Evolutionary conservation across 2,888 invertebrate genomes (phyloP), one percentile per base, ranked within the genome.

Genomic region (Limnephilus auricula): DNA sequence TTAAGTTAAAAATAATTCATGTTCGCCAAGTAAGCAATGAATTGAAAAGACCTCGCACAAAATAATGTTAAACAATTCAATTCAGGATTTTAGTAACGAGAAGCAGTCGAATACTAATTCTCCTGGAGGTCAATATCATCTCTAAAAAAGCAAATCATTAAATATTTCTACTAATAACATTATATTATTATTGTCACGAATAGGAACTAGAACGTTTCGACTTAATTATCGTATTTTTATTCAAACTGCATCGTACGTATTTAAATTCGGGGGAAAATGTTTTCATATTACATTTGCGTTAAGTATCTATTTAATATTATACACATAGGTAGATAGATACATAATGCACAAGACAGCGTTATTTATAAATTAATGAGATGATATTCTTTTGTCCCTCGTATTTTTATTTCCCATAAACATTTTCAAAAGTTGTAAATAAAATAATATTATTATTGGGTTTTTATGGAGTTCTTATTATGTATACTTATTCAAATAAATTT

Each of bases 141-240:
- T 32, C 32, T 82, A 9, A 82, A 82, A 80, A 82, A 82, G 18
- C 82, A 82, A 82, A 82, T 34, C 82, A 82, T 82, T 34, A 34
- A 82, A 34, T 65, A 9, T 18, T 25, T 18, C 18, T 65, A 65
- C 65, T 2, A 65, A 25, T 65, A 65, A 65, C 65, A 65, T 65
- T 65, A 18, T 15, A 50, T 5, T 18, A 50, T 50, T 25, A 50
- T 18, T 18, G 18, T 50, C 50, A 50, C 50, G 65, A 25, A 65
- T 65, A 65, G 65, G 65, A 65, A 65, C n/a, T n/a, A n/a, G 65
- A 9, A 25, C 65, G 6, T 65, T 65, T 65, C 2, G n/a, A 65
- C 25, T 65, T 25, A 65, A 65, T 25, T 25, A n/a, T 65, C 65
- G 6, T 65, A 65, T 25, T 65, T 65, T 65, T 65, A 25, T 65